Percentiles rank a stretch among this genome's conserved stretches.
phyloP scores from a whole-genome alignment of 2,888 invertebrate species.

The Acleris sparsana region DNA sequence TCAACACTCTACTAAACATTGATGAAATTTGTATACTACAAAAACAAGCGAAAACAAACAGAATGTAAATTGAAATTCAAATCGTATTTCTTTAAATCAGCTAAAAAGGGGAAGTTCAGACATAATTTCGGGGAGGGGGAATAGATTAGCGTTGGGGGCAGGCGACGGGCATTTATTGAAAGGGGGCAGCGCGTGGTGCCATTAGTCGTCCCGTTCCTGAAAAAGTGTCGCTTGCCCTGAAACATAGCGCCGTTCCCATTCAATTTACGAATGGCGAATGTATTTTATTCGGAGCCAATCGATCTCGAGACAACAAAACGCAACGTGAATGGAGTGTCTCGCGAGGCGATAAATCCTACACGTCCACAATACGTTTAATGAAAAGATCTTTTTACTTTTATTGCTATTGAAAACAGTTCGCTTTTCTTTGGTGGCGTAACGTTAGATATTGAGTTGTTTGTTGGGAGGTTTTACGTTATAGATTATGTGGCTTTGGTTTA shows the following conservation, averaged over 20 bases:
- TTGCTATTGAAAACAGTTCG: conserved; percentile 54
- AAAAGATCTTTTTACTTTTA: conserved; percentile 74
- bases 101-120: conserved; percentile 38
- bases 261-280: conserved; percentile 78
- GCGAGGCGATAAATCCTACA: conserved; percentile 75
- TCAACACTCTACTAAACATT: background rate
- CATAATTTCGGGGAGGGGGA: conserved; percentile 41
- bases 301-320: conserved; percentile 79
- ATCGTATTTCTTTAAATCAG: conserved; percentile 38
- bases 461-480: background rate
- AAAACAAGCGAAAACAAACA: conserved; percentile 38
- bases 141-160: conserved; percentile 64
- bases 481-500: background rate
- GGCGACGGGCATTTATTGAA: conserved; percentile 71
- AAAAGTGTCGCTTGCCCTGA: conserved; percentile 77
- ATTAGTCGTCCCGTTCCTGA: conserved; percentile 74
- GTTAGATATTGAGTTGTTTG: conserved; percentile 19
- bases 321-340: conserved; percentile 76
- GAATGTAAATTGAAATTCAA: conserved; percentile 39
- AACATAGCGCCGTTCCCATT: conserved; percentile 76
- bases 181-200: conserved; percentile 73
- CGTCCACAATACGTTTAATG: conserved; percentile 77
- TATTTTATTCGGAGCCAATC: conserved; percentile 80
- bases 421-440: conserved; percentile 16
- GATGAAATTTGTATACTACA: background rate